Evolutionary conservation across 2,888 invertebrate genomes (phyloP).

Genomic region (Erebia ligea): DNA sequence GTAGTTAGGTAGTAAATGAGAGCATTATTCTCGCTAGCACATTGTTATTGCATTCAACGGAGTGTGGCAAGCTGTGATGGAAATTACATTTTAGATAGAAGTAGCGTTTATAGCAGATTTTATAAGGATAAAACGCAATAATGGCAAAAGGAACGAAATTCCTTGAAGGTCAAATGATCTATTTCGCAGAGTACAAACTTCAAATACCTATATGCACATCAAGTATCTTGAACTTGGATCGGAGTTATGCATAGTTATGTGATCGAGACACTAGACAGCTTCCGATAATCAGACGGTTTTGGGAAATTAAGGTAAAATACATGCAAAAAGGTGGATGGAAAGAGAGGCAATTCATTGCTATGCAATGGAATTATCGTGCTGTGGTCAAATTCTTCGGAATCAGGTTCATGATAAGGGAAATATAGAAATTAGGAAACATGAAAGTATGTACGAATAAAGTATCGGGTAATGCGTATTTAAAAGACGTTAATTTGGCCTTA

Average conservation of each 20-base stretch:
- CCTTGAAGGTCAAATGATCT: background rate
- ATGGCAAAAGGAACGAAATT: background rate
- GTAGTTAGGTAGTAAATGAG: constrained; percentile 51
- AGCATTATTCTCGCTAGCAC: constrained; percentile 49
- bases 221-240: no score
- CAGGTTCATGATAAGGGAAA: background rate
- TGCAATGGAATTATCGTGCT: no score
- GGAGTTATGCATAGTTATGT: no score
- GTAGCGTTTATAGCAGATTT: background rate
- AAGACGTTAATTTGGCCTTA: background rate
- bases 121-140: background rate
- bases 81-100: constrained; percentile 21
- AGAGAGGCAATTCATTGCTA: no score
- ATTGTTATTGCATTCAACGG: constrained; percentile 51
- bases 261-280: no score
- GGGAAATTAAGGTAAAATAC: no score
- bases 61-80: constrained; percentile 37
- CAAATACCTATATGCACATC: no score
- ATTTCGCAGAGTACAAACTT: no score
- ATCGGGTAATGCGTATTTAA: no score
- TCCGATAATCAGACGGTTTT: no score
- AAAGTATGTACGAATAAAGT: no score
- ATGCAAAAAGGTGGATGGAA: no score
- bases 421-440: background rate
- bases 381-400: background rate